A percentile compares a stretch with the other conserved stretches of the same genome.
These are phyloP conservation scores for Sarcophaga peregrina DNA, from an alignment of 1,140 invertebrate genomes.

Conservation along the genomic window DNA sequence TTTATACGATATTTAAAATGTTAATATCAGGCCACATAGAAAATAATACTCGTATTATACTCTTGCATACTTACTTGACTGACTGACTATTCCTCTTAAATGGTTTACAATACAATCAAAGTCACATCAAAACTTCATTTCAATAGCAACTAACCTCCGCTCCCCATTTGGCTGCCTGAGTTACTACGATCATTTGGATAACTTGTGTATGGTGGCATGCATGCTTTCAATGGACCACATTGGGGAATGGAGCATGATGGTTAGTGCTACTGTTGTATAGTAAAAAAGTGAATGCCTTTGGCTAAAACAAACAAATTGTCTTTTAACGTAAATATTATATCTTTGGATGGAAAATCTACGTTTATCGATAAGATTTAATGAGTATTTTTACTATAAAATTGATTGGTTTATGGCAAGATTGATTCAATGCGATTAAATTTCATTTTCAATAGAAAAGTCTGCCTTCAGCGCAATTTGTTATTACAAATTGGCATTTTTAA, in stretches of 20 bases:
- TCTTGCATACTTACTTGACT: neutral
- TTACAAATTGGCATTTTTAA: no score
- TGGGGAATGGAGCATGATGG: no score
- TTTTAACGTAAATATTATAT: neutral
- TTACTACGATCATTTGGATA: no score
- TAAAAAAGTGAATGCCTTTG: slow-evolving; percentile 12
- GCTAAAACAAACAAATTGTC: neutral
- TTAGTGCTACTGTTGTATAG: neutral
- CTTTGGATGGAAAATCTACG: neutral
- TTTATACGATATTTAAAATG: neutral
- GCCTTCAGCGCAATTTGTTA: no score
- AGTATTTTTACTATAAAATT: neutral
- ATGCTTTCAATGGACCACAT: no score
- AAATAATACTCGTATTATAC: neutral
- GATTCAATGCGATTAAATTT: neutral
- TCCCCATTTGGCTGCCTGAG: no score
- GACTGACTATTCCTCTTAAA: neutral
- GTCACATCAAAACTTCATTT: no score
- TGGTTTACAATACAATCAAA: neutral
- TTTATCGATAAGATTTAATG: neutral
- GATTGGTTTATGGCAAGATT: neutral
- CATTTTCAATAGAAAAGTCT: neutral
- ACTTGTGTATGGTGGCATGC: no score
- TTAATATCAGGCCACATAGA: neutral
- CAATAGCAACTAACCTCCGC: no score